Percentiles rank a stretch among this genome's conserved stretches.
These are phyloP conservation scores for Cataglyphis altisquamis DNA, from an alignment of 2,888 invertebrate species.

Conservation along the genomic window DNA sequence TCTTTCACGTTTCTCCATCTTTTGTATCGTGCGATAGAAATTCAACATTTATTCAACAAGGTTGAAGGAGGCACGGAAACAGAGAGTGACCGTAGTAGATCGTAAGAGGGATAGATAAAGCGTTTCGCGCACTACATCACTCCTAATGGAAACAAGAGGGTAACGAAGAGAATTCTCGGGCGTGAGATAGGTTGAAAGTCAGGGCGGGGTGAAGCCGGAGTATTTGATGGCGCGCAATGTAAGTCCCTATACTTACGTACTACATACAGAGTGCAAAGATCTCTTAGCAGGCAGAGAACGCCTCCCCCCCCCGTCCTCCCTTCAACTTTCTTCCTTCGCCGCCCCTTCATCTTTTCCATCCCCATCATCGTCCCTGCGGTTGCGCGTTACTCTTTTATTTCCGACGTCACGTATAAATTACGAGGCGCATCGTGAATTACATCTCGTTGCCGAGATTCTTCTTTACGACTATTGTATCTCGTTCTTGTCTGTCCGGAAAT, in stretches of 20 bases:
- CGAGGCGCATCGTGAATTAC: constrained; percentile 25
- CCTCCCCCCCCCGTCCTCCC: not conserved
- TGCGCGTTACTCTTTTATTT: constrained; percentile 43
- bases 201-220: constrained; percentile 55
- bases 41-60: constrained; percentile 21
- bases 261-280: constrained; percentile 21
- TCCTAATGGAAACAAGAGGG: constrained; percentile 72
- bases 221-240: constrained; percentile 61
- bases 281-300: not conserved
- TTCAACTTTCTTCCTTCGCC: not conserved
- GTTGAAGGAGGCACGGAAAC: not conserved
- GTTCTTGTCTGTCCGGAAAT: not conserved
- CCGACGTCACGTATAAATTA: constrained; percentile 49
- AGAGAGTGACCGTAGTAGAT: constrained; percentile 23
- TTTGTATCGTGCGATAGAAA: not conserved
- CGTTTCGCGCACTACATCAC: constrained; percentile 75
- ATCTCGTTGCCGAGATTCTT: constrained; percentile 43
- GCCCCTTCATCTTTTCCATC: not conserved
- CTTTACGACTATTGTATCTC: constrained; percentile 38
- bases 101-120: constrained; percentile 64
- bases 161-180: constrained; percentile 71
- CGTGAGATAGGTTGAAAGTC: constrained; percentile 48
- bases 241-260: constrained; percentile 50
- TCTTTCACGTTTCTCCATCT: not conserved
- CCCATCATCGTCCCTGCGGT: constrained; percentile 27